phyloP scores from a whole-genome alignment of 64 coral and sea anemone species.

The Stichodactyla helianthus region DNA sequence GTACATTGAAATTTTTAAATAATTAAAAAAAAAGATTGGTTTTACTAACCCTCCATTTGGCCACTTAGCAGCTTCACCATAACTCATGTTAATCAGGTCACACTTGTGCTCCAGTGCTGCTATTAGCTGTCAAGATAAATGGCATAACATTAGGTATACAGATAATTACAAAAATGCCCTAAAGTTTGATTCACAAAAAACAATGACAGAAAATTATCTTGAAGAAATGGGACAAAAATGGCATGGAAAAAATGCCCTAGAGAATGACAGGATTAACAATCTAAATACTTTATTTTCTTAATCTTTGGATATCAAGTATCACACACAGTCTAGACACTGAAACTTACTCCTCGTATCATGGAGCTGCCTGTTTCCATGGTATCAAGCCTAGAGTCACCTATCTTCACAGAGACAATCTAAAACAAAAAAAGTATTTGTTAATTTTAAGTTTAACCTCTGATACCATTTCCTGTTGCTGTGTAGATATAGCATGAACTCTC shows the following conservation, averaged over 20 bases:
- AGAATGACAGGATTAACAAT: too few species aligned
- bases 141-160: not conserved
- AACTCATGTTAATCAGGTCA: slow-evolving; percentile 98
- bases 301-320: too few species aligned
- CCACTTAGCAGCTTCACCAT: slow-evolving; percentile 95
- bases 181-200: too few species aligned
- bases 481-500: not conserved
- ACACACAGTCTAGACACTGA: too few species aligned
- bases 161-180: too few species aligned
- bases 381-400: slow-evolving; percentile 84
- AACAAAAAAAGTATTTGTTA: slow-evolving; percentile 1
- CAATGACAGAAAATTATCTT: too few species aligned
- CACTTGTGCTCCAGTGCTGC: slow-evolving; percentile 82
- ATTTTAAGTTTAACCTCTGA: not conserved
- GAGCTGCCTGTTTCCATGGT: slow-evolving; percentile 92
- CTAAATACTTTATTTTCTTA: too few species aligned
- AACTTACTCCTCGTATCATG: slow-evolving; percentile 86
- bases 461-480: not conserved
- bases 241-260: too few species aligned
- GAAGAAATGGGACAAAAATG: too few species aligned
- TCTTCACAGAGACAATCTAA: slow-evolving; percentile 87
- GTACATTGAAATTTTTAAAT: not conserved
- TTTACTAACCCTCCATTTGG: slow-evolving; percentile 78
- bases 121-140: slow-evolving; percentile 61
- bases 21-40: not conserved